These are phyloP conservation scores for Leucophenga varia DNA, from an alignment of 1,140 invertebrate genomes.

Conservation along the genomic window DNA sequence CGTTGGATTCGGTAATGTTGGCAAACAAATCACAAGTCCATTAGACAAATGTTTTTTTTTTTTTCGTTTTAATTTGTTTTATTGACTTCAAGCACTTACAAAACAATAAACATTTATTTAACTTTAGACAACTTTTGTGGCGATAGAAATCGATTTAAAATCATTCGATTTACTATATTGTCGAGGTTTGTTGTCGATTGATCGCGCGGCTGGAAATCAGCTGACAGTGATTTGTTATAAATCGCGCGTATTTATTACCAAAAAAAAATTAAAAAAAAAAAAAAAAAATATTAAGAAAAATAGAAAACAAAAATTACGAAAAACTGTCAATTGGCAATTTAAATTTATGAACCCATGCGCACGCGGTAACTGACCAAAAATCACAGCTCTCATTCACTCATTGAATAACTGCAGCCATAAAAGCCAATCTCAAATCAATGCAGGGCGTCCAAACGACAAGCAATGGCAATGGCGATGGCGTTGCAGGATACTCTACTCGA, in stretches of 20 bases:
- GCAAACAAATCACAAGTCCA: conserved; percentile 39
- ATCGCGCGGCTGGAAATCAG: conserved; percentile 7
- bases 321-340: conserved; percentile 34
- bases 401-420: not conserved
- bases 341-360: conserved; percentile 44
- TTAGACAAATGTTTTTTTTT: conserved; percentile 34
- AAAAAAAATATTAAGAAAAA: no score
- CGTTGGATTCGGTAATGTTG: no score
- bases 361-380: conserved; percentile 15
- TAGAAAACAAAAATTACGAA: conserved; percentile 10
- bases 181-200: no score
- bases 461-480: conserved; percentile 40
- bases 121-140: no score
- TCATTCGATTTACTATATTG: no score
- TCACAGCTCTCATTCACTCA: not conserved
- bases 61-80: no score
- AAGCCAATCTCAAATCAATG: not conserved
- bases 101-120: conserved; percentile 53
- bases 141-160: no score
- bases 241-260: conserved; percentile 26
- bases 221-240: conserved; percentile 45
- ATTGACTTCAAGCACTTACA: conserved; percentile 39
- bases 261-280: no score
- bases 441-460: conserved; percentile 27
- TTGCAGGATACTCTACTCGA: no score